A percentile compares a stretch with the other conserved stretches of the same genome.
Evolutionary conservation across 53 echinoderm and acorn worm species (phyloP).

Genomic region (Glandiceps talaboti): DNA sequence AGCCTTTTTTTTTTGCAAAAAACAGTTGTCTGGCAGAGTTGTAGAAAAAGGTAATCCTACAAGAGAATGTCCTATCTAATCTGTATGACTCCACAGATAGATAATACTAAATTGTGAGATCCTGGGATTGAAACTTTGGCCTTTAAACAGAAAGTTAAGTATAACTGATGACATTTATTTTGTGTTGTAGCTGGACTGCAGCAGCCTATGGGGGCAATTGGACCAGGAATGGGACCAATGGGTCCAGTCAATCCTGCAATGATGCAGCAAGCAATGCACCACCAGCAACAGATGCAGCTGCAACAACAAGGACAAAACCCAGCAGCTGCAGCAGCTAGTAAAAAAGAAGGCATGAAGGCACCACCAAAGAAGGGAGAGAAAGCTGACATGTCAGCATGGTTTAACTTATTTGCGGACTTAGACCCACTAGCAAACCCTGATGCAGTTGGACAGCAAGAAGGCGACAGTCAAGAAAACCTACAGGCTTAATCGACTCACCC

Average conservation of each 20-base stretch:
- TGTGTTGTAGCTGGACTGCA: conserved; percentile 56
- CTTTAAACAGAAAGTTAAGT: too few relatives aligned
- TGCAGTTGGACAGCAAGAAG: conserved; percentile 68
- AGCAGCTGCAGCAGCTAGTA: background rate
- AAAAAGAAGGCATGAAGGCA: background rate
- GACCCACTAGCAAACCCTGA: conserved; percentile 94
- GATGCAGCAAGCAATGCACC: too few relatives aligned
- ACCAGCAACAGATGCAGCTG: background rate
- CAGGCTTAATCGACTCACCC: too few relatives aligned
- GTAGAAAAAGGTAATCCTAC: too few relatives aligned
- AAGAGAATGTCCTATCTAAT: too few relatives aligned
- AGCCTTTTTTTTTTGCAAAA: too few relatives aligned
- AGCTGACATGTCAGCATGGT: conserved; percentile 97
- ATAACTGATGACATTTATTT: too few relatives aligned
- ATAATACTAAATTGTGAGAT: too few relatives aligned
- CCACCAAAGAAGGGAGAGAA: conserved; percentile 78
- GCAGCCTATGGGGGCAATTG: conserved; percentile 22
- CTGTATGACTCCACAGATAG: too few relatives aligned
- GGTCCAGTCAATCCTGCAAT: background rate
- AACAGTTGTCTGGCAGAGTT: too few relatives aligned
- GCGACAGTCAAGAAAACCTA: conserved; percentile 26
- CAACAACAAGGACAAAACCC: background rate
- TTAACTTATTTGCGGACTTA: conserved; percentile 92
- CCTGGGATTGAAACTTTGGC: too few relatives aligned
- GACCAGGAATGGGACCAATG: background rate